Percentiles rank a stretch among this genome's conserved stretches.
phyloP scores from a whole-genome alignment of 2,113 vertebrate species.

The Pachyramphus minor region DNA sequence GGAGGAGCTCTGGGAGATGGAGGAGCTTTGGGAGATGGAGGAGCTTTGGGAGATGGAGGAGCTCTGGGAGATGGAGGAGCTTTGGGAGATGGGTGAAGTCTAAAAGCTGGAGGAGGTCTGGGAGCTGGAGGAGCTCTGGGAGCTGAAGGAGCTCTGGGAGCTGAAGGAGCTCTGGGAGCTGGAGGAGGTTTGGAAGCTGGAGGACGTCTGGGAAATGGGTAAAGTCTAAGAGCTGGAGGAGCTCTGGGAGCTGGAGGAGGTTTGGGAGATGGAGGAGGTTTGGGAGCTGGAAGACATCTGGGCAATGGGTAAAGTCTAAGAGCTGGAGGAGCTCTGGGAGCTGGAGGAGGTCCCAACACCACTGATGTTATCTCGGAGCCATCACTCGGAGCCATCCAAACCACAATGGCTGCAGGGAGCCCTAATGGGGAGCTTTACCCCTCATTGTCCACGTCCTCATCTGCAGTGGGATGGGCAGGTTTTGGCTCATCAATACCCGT shows the following conservation, averaged over 20 bases:
- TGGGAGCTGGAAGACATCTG: not conserved
- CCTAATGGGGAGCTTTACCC: not conserved
- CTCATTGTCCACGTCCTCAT: not conserved
- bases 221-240: too few species aligned
- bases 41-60: too few species aligned
- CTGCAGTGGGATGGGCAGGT: not conserved
- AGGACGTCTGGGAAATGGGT: not conserved
- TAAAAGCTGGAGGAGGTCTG: not conserved
- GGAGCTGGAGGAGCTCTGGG: not conserved
- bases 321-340: not conserved
- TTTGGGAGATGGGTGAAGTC: too few species aligned
- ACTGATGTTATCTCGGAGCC: not conserved
- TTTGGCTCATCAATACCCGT: not conserved
- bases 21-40: not conserved
- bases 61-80: too few species aligned
- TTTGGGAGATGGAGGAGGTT: not conserved
- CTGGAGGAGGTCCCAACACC: not conserved
- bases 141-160: not conserved
- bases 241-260: not conserved
- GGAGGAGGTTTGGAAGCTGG: not conserved
- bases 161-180: not conserved
- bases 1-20: too few species aligned
- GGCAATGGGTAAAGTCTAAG: not conserved
- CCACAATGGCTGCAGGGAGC: not conserved
- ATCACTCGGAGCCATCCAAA: not conserved